Conservation (phyloP, 2,113 vertebrate species). For the Gracilinanus agilis region DNA sequence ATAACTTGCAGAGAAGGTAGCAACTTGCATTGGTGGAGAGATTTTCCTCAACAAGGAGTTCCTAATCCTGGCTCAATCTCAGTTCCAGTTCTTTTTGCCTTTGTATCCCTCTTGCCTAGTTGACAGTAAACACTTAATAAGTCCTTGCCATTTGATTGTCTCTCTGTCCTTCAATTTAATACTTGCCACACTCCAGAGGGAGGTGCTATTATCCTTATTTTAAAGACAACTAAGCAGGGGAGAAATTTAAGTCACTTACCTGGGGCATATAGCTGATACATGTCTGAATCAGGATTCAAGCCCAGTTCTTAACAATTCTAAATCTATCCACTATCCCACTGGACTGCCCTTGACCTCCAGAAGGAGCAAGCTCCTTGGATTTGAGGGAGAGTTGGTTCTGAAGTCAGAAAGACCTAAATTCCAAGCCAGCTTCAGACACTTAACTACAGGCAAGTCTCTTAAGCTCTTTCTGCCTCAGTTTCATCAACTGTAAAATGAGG, state of each 20-base stretch:
- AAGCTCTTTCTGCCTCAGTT: background rate
- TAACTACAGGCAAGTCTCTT: background rate
- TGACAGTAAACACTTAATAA: background rate
- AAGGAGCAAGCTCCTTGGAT: background rate
- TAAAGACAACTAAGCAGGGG: background rate
- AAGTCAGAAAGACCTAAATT: no score
- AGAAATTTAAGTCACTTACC: background rate
- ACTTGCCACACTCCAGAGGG: background rate
- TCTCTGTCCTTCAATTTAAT: constrained; percentile 10
- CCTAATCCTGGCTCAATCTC: background rate
- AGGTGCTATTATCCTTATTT: background rate
- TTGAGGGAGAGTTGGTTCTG: background rate
- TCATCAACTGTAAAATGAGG: background rate
- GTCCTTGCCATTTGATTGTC: background rate
- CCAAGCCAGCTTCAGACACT: background rate
- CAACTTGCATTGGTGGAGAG: no score
- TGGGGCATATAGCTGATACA: background rate
- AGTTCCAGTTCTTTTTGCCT: background rate
- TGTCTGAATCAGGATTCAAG: background rate
- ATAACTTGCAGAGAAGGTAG: background rate
- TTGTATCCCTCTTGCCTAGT: background rate
- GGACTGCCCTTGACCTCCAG: no score
- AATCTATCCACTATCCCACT: background rate
- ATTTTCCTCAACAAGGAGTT: background rate
- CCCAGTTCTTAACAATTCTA: background rate